Evolutionary conservation across 1,140 invertebrate genomes (phyloP).

Genomic region (Proctacanthus coquilletti): DNA sequence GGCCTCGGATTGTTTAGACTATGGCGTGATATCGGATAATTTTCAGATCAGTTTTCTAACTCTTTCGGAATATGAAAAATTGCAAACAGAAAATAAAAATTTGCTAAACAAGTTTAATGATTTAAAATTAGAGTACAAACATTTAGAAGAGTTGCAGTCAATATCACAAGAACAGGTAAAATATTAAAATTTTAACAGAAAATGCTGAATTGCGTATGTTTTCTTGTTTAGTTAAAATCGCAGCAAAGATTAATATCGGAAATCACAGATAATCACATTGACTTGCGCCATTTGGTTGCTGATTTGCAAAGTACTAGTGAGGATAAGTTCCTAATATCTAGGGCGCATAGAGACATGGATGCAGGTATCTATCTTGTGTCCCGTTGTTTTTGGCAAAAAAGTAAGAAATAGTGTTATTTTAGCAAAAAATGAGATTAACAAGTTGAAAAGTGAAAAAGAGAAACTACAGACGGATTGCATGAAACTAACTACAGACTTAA

Average conservation of each 20-base stretch:
- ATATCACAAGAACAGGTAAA: constrained; percentile 26
- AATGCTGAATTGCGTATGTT: neutral
- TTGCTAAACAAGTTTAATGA: constrained; percentile 14
- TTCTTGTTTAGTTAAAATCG: constrained; percentile 17
- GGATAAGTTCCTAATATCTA: constrained; percentile 24
- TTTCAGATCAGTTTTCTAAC: constrained; percentile 21
- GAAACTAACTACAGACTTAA: too few relatives aligned
- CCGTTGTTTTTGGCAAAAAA: too few relatives aligned
- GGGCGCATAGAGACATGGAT: constrained; percentile 22
- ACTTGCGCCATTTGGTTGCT: constrained; percentile 23
- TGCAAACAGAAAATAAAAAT: constrained; percentile 11
- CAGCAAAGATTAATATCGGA: constrained; percentile 24
- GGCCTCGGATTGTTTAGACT: constrained; percentile 16
- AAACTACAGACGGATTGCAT: constrained; percentile 12
- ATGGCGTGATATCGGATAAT: constrained; percentile 22
- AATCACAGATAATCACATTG: constrained; percentile 27
- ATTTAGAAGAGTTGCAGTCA: constrained; percentile 25
- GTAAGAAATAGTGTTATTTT: too few relatives aligned
- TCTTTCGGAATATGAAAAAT: constrained; percentile 14
- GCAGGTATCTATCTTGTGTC: too few relatives aligned
- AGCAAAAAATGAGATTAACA: constrained; percentile 19
- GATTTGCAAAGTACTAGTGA: constrained; percentile 23
- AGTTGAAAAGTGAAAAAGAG: constrained; percentile 14
- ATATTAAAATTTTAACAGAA: too few relatives aligned
- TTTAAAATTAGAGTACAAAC: constrained; percentile 26